phyloP scores from a whole-genome alignment of 2,888 invertebrate genomes.

The Euspilapteryx auroguttella region DNA sequence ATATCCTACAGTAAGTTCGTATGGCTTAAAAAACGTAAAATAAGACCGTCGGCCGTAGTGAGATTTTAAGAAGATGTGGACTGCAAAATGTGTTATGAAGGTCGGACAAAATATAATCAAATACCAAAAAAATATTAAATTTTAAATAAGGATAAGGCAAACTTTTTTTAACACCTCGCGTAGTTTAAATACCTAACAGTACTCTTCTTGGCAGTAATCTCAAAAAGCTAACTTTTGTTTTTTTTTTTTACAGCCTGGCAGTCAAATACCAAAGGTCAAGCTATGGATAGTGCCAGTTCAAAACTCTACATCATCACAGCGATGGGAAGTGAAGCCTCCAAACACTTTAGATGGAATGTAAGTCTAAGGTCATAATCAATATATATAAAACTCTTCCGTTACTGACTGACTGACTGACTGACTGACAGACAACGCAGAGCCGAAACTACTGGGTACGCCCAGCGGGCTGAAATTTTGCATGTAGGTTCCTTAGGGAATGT shows the following conservation, averaged over 20 bases:
- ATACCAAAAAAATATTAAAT: too few relatives aligned
- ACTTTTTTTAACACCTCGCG: not conserved
- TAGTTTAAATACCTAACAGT: too few relatives aligned
- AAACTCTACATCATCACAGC: constrained; percentile 65
- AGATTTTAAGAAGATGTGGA: not conserved
- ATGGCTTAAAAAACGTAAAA: constrained; percentile 2
- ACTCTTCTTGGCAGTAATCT: not conserved
- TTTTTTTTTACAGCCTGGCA: constrained; percentile 68
- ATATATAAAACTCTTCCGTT: too few relatives aligned
- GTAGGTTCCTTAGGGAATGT: too few relatives aligned
- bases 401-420: too few relatives aligned
- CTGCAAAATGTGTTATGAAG: too few relatives aligned
- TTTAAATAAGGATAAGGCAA: too few relatives aligned
- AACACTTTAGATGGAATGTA: constrained; percentile 78
- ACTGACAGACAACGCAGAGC: too few relatives aligned
- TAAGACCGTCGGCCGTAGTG: constrained; percentile 1
- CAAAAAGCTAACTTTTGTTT: constrained; percentile 2
- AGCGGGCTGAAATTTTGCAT: too few relatives aligned
- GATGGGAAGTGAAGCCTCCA: constrained; percentile 74
- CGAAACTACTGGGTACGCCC: too few relatives aligned
- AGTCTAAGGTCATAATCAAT: too few relatives aligned
- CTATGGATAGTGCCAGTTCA: constrained; percentile 80
- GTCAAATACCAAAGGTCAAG: constrained; percentile 81
- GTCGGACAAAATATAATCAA: too few relatives aligned
- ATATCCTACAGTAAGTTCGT: constrained; percentile 74